Base-by-base conservation (phyloP, 2,113 vertebrate genomes). In the Daubentonia madagascariensis region DNA sequence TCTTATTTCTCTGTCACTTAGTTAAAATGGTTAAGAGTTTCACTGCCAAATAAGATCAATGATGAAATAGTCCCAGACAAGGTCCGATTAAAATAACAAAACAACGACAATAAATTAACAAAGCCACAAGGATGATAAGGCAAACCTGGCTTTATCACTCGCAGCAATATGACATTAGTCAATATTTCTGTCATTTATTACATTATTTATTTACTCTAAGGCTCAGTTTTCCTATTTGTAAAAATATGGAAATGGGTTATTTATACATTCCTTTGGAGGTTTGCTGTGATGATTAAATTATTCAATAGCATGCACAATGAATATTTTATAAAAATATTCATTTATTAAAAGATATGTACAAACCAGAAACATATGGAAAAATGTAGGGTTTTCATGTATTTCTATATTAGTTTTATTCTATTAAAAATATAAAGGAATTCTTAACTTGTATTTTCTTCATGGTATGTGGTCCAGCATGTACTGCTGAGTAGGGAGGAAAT, bases 401-500 rank as follows among this genome's bases (percentile, higher is more conserved):
- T 92, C 43, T 90, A n/a, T 40, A 12, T 65, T 85, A 88, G 11
- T 91, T 92, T 96, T 91, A 67, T 72, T 90, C 20, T 67, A 8
- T 30, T 57, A 57, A 57, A 7, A 57, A 57, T 57, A 63, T 28
- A 30, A 4, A 91, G 14, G 11, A 96, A 95, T 89, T 91, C 18
- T 54, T 75, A 18, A 25, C 48, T 92, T 88, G 0, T 50, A 68
- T 88, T 96, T 96, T 89, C 5, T 11, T 89, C 57, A 63, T 94
- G 30, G 85, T 75, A 76, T 92, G 43, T 92, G 43, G 61, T 91
- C 45, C 17, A 54, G 14, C 23, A 79, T 84, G 78, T 48, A 94
- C 10, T 95, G 83, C 95, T 97, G 92, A 95, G 48, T 87, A 93
- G 57, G 32, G 78, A 94, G 85, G 89, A 95, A 96, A 94, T 97